Percentiles rank a stretch among this genome's conserved stretches.
These are phyloP conservation scores for Brachyptera risi DNA, from an alignment of 2,888 invertebrate species.

Conservation along the genomic window DNA sequence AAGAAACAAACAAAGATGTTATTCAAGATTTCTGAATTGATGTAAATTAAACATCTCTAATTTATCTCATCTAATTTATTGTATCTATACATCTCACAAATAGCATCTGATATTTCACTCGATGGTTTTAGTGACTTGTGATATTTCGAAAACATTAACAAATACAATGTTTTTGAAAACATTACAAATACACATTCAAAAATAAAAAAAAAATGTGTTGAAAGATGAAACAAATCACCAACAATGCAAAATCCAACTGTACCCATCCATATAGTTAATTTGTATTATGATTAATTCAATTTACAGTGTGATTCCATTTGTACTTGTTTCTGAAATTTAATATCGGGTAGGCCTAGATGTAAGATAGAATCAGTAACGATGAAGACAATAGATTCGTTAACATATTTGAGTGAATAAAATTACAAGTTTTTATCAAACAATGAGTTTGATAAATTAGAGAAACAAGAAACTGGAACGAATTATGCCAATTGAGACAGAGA, in stretches of 20 bases:
- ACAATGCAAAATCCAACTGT: neutral
- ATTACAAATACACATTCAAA: slow-evolving; percentile 8
- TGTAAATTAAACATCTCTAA: too few species aligned
- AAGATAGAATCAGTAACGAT: too few species aligned
- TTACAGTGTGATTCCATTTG: slow-evolving; percentile 7
- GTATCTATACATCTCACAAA: too few species aligned
- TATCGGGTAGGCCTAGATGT: too few species aligned
- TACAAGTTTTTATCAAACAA: slow-evolving; percentile 7
- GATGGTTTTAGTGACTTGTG: too few species aligned
- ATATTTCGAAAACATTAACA: too few species aligned
- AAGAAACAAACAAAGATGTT: too few species aligned
- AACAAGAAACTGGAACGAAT: slow-evolving; percentile 17
- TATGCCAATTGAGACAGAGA: neutral
- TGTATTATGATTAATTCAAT: slow-evolving; percentile 10
- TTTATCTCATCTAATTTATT: too few species aligned
- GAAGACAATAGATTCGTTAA: slow-evolving; percentile 7
- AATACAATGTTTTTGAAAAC: too few species aligned
- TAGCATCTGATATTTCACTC: too few species aligned
- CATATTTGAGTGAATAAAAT: slow-evolving; percentile 16
- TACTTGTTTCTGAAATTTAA: too few species aligned
- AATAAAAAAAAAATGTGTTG: neutral
- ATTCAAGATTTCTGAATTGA: too few species aligned
- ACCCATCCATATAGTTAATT: slow-evolving; percentile 6
- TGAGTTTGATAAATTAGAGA: slow-evolving; percentile 2
- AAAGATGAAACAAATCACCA: slow-evolving; percentile 6